Evolutionary conservation across 2,888 invertebrate genomes (phyloP).

Genomic region (Spodoptera exigua): DNA sequence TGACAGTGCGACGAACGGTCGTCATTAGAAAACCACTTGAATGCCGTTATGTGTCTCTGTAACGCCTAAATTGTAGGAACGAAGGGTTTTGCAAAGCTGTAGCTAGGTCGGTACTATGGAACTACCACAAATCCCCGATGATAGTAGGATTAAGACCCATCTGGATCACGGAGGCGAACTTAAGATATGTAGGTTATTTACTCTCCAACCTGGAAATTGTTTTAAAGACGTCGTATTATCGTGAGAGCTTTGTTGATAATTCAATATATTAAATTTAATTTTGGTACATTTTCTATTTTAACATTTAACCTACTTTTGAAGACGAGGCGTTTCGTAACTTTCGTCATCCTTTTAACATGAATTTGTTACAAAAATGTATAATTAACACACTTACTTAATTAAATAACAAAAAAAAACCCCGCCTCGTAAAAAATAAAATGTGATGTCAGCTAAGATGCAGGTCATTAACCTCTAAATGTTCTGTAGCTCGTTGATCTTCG

Average conservation of each 20-base stretch:
- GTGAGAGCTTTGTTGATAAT: not conserved
- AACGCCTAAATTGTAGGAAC: constrained; percentile 12
- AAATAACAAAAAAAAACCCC: too few species aligned
- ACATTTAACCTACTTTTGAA: too few species aligned
- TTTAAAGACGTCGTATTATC: not conserved
- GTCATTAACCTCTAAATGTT: not conserved
- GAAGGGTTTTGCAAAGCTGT: constrained; percentile 34
- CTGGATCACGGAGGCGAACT: constrained; percentile 38
- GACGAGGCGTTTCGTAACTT: too few species aligned
- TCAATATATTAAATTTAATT: not conserved
- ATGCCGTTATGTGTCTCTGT: constrained; percentile 16
- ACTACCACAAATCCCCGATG: constrained; percentile 44
- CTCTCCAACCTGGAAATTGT: constrained; percentile 14
- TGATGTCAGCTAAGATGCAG: not conserved
- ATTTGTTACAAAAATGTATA: too few species aligned
- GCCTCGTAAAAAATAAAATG: too few species aligned
- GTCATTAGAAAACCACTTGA: constrained; percentile 12
- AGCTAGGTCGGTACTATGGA: constrained; percentile 27
- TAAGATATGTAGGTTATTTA: constrained; percentile 29
- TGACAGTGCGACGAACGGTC: not conserved
- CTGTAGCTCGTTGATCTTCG: not conserved
- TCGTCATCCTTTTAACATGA: too few species aligned
- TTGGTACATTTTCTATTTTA: not conserved
- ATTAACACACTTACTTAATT: not conserved
- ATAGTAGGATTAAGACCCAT: constrained; percentile 40